phyloP scores from a whole-genome alignment of 2,797 vertebrate species.

The Neosalanx taihuensis region DNA sequence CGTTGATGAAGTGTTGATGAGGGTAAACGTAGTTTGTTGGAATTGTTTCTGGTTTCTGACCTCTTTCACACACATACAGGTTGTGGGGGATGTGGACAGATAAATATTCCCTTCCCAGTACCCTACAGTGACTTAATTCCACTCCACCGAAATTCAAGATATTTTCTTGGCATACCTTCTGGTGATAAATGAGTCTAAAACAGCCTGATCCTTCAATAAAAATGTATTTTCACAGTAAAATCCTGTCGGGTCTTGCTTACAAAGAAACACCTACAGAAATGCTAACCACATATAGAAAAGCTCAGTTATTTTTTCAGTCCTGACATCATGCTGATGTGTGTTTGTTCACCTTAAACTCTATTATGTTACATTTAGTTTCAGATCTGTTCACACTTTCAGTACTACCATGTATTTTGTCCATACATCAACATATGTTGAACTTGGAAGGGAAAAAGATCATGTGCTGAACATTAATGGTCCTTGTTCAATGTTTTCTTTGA shows the following conservation, averaged over 20 bases:
- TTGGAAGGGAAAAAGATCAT: conserved; percentile 28
- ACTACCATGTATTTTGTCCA: background rate
- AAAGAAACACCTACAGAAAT: background rate
- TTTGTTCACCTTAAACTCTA: background rate
- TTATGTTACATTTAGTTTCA: no score
- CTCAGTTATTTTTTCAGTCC: background rate
- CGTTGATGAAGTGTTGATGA: background rate
- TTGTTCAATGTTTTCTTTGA: conserved; percentile 28
- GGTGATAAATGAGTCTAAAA: background rate
- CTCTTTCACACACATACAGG: background rate
- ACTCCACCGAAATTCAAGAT: background rate
- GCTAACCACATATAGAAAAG: background rate
- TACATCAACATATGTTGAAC: conserved; percentile 21
- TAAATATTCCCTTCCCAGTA: background rate
- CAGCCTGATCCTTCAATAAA: background rate
- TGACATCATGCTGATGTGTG: background rate
- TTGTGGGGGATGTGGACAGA: background rate
- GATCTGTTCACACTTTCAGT: background rate
- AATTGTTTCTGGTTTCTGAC: background rate
- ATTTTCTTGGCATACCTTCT: background rate
- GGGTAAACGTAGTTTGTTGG: background rate
- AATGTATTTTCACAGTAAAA: background rate
- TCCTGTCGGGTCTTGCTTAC: background rate
- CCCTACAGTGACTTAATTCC: background rate
- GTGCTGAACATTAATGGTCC: conserved; percentile 12